These are phyloP conservation scores for Saguinus imperator DNA, from an alignment of 2,113 vertebrate species.

Conservation along the genomic window DNA sequence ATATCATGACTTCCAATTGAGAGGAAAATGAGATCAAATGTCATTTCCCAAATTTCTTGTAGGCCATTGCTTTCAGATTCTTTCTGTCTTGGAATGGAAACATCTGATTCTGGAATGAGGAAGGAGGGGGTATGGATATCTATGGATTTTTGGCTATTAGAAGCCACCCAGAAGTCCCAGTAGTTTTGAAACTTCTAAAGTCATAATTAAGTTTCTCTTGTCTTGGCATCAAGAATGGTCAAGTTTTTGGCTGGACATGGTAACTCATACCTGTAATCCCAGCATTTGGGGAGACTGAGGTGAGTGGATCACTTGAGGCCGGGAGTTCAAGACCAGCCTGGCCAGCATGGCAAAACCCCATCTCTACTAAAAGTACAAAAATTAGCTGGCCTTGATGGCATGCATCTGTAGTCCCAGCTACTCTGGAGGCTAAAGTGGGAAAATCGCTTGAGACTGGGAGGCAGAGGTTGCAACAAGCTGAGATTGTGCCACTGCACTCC, in stretches of 20 bases:
- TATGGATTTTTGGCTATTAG: neutral
- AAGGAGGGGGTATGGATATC: neutral
- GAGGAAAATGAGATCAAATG: conserved; percentile 16
- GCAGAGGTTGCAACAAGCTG: neutral
- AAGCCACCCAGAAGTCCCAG: neutral
- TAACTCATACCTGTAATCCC: neutral
- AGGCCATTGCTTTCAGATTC: neutral
- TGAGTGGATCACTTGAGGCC: neutral
- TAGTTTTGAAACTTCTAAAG: conserved; percentile 43
- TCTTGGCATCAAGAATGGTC: neutral
- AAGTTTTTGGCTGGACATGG: no score
- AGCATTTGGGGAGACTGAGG: neutral
- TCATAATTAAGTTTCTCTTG: conserved; percentile 33
- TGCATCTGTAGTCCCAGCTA: neutral
- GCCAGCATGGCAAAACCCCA: neutral
- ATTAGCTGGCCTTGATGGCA: neutral
- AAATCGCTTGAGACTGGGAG: neutral
- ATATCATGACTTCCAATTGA: conserved; percentile 15
- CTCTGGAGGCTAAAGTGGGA: neutral
- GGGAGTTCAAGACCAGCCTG: neutral
- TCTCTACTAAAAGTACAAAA: neutral
- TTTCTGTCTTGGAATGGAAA: conserved; percentile 31
- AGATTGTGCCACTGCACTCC: neutral
- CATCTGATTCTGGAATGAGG: neutral
- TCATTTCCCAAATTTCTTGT: conserved; percentile 27